Conservation (phyloP, 2,113 vertebrate species). For the Poeciliopsis turrubarensis region DNA sequence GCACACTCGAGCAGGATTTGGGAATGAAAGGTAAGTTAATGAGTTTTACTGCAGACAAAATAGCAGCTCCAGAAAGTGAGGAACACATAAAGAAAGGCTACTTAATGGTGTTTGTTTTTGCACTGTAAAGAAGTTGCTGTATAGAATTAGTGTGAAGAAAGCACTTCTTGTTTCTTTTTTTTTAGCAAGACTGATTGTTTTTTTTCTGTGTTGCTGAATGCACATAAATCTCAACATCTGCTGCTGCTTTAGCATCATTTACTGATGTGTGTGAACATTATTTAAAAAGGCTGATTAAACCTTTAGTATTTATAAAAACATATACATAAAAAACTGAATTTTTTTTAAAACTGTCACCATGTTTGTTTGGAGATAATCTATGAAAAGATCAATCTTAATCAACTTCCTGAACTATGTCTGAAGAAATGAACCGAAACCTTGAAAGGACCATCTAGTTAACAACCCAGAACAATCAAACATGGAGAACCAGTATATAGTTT, state of each 20-base stretch:
- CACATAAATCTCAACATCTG: conserved; percentile 10
- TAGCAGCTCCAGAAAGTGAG: conserved; percentile 41
- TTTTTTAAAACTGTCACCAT: too few species aligned
- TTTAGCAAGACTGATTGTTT: conserved; percentile 18
- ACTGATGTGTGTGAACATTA: conserved; percentile 17
- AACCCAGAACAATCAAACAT: too few species aligned
- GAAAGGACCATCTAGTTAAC: too few species aligned
- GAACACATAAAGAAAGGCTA: conserved; percentile 50
- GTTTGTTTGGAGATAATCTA: too few species aligned
- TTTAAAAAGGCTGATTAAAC: too few species aligned
- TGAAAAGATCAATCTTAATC: too few species aligned
- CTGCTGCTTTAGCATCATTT: conserved; percentile 30
- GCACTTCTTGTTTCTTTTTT: background rate
- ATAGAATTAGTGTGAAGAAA: conserved; percentile 40
- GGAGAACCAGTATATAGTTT: too few species aligned
- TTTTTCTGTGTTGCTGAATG: conserved; percentile 18
- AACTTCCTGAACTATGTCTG: too few species aligned
- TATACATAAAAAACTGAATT: too few species aligned
- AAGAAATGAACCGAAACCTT: too few species aligned
- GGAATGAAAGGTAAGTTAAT: conserved; percentile 70
- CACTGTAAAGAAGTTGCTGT: conserved; percentile 34
- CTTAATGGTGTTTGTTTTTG: conserved; percentile 55
- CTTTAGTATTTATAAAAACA: too few species aligned
- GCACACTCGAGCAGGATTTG: conserved; percentile 54
- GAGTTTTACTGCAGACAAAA: conserved; percentile 60